Base-by-base conservation (phyloP, 2,888 invertebrate species). In the Xiphydria camelus region DNA sequence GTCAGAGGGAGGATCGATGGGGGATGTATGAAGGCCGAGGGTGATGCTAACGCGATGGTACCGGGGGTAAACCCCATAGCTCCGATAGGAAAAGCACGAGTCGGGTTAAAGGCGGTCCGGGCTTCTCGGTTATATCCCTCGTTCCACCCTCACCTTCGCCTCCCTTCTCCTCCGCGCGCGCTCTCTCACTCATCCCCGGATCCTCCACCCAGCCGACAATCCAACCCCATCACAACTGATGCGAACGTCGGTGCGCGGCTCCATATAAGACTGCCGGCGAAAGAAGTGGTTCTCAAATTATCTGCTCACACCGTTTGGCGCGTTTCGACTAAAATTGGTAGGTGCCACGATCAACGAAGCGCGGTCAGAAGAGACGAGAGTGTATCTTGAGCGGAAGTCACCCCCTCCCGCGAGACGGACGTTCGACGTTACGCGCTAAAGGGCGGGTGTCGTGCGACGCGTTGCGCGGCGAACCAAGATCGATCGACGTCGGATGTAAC, bases 61-160 rank as follows among this genome's bases (percentile, higher is more conserved):
- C 41, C 35, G 33, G 54, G 53, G 52, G 57, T 54, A 58, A 58
- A 51, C 43, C 51, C 49, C 51, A 49, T 53, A 53, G 47, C 46
- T 54, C 47, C 38, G 19, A 38, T 36, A 20, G 36, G 32, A 37
- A 47, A 31, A 37, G 38, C 36, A 39, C 37, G 41, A 31, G 41
- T 32, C 33, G 50, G 20, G 47, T 57, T 32, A 50, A 39, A 47
- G 48, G 41, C 49, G 57, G 40, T 12, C 49, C 61, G 48, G n/a
- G n/a, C 57, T 51, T 53, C 39, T 45, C 37, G 34, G 34, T 37
- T 49, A 47, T 57, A 52, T 57, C 50, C 47, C 53, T 44, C 47
- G 26, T 34, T 33, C 41, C 19, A 32, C 21, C 36, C 41, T n/a
- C 45, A 25, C 22, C 32, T 34, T 25, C 15, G 18, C 20, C 34